Evolutionary conservation across 2,113 vertebrate species (phyloP), one percentile per base, ranked within the genome.

Genomic region (Tachysurus vachellii): DNA sequence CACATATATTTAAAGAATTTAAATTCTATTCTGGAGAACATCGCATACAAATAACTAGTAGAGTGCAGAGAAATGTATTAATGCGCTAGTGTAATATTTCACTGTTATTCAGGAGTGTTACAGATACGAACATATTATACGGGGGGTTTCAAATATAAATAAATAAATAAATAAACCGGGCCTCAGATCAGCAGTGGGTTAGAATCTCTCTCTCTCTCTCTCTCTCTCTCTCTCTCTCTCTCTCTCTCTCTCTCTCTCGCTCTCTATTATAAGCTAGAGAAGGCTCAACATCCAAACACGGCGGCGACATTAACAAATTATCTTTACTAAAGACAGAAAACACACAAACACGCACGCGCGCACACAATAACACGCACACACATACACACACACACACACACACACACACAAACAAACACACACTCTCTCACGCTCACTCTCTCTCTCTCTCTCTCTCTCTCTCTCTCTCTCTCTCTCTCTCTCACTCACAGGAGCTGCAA

Each of bases 201-300:
- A 75, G 36, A 9, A 5, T 62, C 59, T 62, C 59, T 62, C 59
- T 62, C 59, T 62, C 59, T 62, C 7, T 62, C 64, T 26, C 59
- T 62, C 19, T 62, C 59, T 62, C 16, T 62, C 59, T 62, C 59
- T 62, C n/a, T 31, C 5, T 19, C 36, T 71, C 36, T 71, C 70
- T 44, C 70, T 73, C 70, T 44, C 70, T 73, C 36, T 73, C 36
- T 73, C 44, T n/a, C n/a, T n/a, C n/a, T n/a, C n/a, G n/a, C n/a
- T n/a, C 17, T 80, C 36, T n/a, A 56, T 53, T 11, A 75, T 26
- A 50, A 75, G 7, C 3, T 54, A 11, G 36, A 73, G 28, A 16
- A 36, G 19, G 19, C 21, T 53, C 26, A 14, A n/a, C 12, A 77
- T 53, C 73, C 11, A 50, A 77, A n/a, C 19, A 50, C 16, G 36